Percentiles rank a stretch among this genome's conserved stretches.
Evolutionary conservation across 2,113 vertebrate genomes (phyloP).

Genomic region (Phalacrocorax pelagicus): DNA sequence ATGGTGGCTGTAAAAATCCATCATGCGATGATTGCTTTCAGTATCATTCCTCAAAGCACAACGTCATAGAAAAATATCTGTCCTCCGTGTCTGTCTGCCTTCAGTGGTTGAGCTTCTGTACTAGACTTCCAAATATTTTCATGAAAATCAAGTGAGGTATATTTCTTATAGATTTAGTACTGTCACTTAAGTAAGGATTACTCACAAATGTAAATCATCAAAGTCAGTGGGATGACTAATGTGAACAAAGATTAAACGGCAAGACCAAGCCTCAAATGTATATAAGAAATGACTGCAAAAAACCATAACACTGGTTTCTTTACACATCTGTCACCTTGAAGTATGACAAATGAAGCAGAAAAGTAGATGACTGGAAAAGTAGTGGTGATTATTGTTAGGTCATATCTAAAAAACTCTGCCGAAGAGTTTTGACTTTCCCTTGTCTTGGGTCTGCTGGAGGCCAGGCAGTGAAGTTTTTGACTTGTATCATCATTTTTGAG

Average conservation of each 20-base stretch:
- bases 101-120: neutral
- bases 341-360: neutral
- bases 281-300: conserved; percentile 12
- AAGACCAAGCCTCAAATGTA: neutral
- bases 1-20: conserved; percentile 1
- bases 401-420: neutral
- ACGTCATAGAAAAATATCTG: neutral
- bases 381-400: neutral
- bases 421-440: neutral
- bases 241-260: conserved; percentile 38
- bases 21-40: neutral
- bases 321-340: neutral
- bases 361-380: neutral
- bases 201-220: conserved; percentile 39
- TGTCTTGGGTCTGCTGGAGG: neutral
- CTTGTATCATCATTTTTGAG: neutral
- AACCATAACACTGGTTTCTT: neutral
- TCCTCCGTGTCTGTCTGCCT: neutral
- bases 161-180: neutral
- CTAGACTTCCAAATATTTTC: neutral
- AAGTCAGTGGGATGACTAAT: conserved; percentile 33
- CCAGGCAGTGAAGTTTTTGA: neutral
- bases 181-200: conserved; percentile 16
- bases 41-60: neutral
- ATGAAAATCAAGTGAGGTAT: neutral